phyloP scores from a whole-genome alignment of 2,113 vertebrate genomes.

The Sturnira hondurensis region DNA sequence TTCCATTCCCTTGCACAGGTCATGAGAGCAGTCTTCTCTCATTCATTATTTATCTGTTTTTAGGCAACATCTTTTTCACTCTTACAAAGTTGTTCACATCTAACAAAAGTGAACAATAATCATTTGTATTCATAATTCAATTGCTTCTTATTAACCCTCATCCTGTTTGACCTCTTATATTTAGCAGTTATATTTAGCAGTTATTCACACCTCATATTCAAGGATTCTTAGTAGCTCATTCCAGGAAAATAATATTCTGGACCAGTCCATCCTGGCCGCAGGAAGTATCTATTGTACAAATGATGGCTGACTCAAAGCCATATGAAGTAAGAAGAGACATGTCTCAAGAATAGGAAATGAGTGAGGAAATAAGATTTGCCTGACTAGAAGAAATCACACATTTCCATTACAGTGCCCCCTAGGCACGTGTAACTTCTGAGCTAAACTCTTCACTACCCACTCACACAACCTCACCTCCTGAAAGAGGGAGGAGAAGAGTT shows the following conservation, averaged over 20 bases:
- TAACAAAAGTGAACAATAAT: background rate
- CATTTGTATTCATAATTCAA: conserved; percentile 27
- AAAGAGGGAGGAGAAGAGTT: background rate
- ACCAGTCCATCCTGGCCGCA: background rate
- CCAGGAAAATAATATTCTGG: background rate
- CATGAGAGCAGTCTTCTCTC: background rate
- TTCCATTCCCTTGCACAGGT: background rate
- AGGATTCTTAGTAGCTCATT: background rate
- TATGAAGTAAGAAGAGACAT: background rate
- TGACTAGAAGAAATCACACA: background rate
- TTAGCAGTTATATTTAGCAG: background rate
- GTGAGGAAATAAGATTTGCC: background rate
- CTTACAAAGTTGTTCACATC: background rate
- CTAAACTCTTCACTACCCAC: background rate
- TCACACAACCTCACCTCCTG: background rate
- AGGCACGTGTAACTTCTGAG: background rate
- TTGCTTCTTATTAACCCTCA: background rate
- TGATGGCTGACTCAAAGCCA: background rate
- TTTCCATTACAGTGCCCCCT: background rate
- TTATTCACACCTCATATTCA: conserved; percentile 34
- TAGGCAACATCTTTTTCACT: background rate
- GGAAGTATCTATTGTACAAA: background rate
- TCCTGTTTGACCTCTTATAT: background rate
- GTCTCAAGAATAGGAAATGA: background rate
- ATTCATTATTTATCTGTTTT: conserved; percentile 12